Evolutionary conservation across 2,797 vertebrate species (phyloP).

Genomic region (Jordanella pulchra): DNA sequence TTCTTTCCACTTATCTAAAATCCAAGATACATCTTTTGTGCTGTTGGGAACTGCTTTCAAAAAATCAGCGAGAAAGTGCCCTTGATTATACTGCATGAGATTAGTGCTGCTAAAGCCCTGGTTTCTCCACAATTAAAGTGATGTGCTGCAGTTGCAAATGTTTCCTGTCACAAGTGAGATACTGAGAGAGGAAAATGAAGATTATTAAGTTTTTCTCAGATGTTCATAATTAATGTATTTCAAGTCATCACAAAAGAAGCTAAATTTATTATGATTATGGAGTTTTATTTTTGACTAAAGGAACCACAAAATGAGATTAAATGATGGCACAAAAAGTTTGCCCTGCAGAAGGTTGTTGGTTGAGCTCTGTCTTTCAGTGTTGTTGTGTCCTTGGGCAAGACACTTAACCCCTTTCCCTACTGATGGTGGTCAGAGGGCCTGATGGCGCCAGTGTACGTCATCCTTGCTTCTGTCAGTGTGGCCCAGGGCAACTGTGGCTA

Average conservation of each 20-base stretch:
- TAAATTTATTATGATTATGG: constrained; percentile 40
- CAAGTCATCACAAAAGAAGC: constrained; percentile 35
- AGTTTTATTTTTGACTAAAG: constrained; percentile 47
- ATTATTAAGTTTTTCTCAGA: constrained; percentile 42
- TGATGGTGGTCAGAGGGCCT: too few relatives aligned
- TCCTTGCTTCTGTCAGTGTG: too few relatives aligned
- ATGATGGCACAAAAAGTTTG: constrained; percentile 16
- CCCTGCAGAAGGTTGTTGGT: too few relatives aligned
- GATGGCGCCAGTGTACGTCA: too few relatives aligned
- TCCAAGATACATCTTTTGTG: constrained; percentile 64
- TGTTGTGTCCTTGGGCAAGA: too few relatives aligned
- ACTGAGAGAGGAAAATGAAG: constrained; percentile 28
- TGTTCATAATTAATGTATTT: constrained; percentile 55
- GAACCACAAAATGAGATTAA: constrained; percentile 29
- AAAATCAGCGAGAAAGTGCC: constrained; percentile 45
- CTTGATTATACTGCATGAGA: constrained; percentile 63
- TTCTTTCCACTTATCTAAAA: constrained; percentile 69
- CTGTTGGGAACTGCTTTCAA: constrained; percentile 59
- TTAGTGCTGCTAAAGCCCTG: constrained; percentile 56
- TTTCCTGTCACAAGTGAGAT: constrained; percentile 40
- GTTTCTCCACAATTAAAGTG: constrained; percentile 45
- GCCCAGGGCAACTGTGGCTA: too few relatives aligned
- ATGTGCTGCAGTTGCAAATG: constrained; percentile 44
- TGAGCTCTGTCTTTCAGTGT: too few relatives aligned
- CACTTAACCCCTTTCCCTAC: too few relatives aligned